phyloP scores from a whole-genome alignment of 2,113 vertebrate species.

The Erythrocebus patas region DNA sequence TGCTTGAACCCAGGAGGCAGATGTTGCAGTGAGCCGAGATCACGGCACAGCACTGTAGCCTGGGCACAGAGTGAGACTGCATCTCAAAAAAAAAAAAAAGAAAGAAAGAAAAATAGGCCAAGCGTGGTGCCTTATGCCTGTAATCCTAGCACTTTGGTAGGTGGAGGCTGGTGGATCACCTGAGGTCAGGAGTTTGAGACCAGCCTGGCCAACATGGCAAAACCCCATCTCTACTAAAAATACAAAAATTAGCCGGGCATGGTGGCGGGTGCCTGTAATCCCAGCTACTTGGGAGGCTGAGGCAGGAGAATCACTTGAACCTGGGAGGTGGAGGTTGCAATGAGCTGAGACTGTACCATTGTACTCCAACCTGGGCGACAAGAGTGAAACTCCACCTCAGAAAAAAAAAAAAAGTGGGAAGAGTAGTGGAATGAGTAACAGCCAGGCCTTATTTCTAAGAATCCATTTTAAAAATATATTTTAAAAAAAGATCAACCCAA shows the following conservation, averaged over 20 bases:
- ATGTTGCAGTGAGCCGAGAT: not conserved
- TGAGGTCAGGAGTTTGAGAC: too few relatives aligned
- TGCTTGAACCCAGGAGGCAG: not conserved
- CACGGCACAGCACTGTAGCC: not conserved
- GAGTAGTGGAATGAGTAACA: conserved; percentile 52
- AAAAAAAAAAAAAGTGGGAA: conserved; percentile 18
- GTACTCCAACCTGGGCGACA: not conserved
- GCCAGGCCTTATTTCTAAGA: conserved; percentile 70
- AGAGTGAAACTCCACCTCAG: not conserved
- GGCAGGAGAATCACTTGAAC: not conserved
- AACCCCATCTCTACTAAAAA: not conserved
- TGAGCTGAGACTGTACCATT: not conserved
- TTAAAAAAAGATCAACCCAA: not conserved
- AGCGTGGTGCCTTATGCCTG: too few relatives aligned
- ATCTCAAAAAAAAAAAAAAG: not conserved
- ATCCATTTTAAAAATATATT: conserved; percentile 6
- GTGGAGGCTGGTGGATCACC: too few relatives aligned
- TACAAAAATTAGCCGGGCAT: not conserved
- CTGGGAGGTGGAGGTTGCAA: not conserved
- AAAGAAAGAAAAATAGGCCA: not conserved
- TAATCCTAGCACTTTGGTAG: too few relatives aligned
- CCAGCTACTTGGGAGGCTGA: not conserved
- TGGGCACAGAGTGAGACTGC: not conserved
- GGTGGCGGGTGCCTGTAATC: not conserved
- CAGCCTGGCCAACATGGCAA: not conserved